Percentiles rank a stretch among this genome's conserved stretches.
These are phyloP conservation scores for Ceyx erithaca DNA, from an alignment of 2,797 vertebrate genomes.

Conservation along the genomic window DNA sequence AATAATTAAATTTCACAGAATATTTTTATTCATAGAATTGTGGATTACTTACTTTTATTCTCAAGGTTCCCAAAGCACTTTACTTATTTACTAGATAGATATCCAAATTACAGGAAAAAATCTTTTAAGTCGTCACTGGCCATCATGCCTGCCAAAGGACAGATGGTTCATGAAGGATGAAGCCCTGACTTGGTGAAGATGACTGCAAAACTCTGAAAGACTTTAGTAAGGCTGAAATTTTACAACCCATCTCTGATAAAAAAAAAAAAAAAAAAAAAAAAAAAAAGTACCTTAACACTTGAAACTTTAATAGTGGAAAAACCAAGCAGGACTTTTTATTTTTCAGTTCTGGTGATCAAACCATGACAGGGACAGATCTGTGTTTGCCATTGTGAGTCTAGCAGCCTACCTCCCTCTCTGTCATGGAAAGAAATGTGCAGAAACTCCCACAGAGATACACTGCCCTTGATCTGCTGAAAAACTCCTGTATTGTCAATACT, in stretches of 20 bases:
- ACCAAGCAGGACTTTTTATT: not conserved
- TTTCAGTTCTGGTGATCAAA: conserved; percentile 13
- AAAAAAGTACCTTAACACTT: not conserved
- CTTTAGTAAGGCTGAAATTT: not conserved
- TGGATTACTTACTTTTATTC: not conserved
- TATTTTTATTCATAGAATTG: not conserved
- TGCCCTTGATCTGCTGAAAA: conserved; percentile 16
- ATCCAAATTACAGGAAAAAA: not conserved
- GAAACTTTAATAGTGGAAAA: not conserved
- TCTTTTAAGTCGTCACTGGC: not conserved
- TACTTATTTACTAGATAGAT: not conserved
- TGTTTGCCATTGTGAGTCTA: not conserved
- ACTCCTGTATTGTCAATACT: not conserved
- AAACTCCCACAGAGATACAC: not conserved
- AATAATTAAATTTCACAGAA: not conserved
- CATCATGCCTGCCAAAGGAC: not conserved
- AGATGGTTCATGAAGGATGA: not conserved
- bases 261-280: not conserved
- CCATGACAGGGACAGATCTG: not conserved
- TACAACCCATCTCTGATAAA: not conserved
- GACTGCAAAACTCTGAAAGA: not conserved
- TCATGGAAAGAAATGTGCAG: not conserved
- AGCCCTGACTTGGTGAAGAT: not conserved
- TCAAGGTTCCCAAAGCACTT: not conserved
- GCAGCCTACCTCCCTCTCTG: not conserved